Evolutionary conservation across 2,113 vertebrate species (phyloP), one percentile per base, ranked within the genome.

Genomic region (Limnothrissa miodon): DNA sequence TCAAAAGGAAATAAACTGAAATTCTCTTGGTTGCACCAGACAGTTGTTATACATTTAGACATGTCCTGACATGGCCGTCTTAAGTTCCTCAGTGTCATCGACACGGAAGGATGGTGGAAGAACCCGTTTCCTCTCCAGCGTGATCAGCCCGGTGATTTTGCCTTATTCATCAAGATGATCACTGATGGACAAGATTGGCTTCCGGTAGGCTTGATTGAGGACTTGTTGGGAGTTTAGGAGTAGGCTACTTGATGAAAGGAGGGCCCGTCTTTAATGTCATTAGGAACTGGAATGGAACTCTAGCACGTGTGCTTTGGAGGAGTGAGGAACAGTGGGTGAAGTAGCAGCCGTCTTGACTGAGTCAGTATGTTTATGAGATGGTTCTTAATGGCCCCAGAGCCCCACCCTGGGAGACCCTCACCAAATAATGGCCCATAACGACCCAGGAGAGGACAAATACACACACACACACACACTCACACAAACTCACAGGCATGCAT

Each of bases 151-250:
- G 2, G 39, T 53, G 85, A 88, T 90, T 80, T 85, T 81, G 78
- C 82, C 88, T 83, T 88, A 91, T 85, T 90, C 89, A 91, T 91
- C 86, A 90, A 21, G 78, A 78, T 81, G 23, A 13, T 82, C 66
- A 80, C 83, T 87, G 87, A 87, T 83, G 36, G 82, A 83, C 84
- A 87, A 86, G 90, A 80, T 92, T 91, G 90, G 90, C 81, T 81
- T 82, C 70, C 42, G 80, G 84, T 85, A 82, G 78, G n/a, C 82
- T 78, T 82, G 45, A 70, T 87, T 85, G 84, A 85, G 88, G 85
- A 81, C 78, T 5, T 45, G 17, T 23, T 56, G 51, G 51, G 19
- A 80, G 33, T 70, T 78, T 78, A 88, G 78, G 39, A 79, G 81
- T 46, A n/a, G n/a, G n/a, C n/a, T n/a, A 45, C 42, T 45, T 88